Conservation (phyloP, 2,113 vertebrate genomes). For the Silurus asotus region DNA sequence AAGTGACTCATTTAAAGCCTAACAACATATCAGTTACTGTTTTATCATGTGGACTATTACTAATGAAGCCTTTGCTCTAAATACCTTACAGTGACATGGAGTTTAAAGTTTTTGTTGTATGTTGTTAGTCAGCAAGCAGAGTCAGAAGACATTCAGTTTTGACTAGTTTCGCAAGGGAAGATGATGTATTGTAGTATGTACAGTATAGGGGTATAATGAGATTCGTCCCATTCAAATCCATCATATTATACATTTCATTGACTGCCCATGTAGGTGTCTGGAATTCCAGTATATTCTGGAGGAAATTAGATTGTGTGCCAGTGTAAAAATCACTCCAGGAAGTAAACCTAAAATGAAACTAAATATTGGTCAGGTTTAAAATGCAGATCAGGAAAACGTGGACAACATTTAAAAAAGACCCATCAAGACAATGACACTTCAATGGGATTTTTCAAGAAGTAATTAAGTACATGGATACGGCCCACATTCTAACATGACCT, state of each 20-base stretch:
- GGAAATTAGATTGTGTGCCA: neutral
- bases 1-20: neutral
- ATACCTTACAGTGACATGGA: neutral
- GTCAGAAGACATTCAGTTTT: neutral
- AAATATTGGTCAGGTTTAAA: neutral
- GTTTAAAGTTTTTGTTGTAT: neutral
- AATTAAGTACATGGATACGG: neutral
- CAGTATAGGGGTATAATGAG: too few species aligned
- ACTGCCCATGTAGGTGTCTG: neutral
- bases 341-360: neutral
- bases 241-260: neutral
- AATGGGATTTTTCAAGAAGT: neutral
- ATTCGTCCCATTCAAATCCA: neutral
- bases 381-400: neutral
- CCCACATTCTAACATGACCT: neutral
- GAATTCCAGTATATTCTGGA: neutral
- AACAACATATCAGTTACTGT: neutral
- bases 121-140: neutral
- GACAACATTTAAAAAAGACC: neutral
- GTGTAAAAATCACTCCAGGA: neutral
- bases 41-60: neutral
- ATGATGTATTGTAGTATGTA: neutral
- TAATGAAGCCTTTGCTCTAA: neutral
- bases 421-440: neutral
- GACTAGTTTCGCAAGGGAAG: neutral